Percentiles rank a stretch among this genome's conserved stretches.
Conservation (phyloP, 2,888 invertebrate species). For the Ischnura elegans region DNA sequence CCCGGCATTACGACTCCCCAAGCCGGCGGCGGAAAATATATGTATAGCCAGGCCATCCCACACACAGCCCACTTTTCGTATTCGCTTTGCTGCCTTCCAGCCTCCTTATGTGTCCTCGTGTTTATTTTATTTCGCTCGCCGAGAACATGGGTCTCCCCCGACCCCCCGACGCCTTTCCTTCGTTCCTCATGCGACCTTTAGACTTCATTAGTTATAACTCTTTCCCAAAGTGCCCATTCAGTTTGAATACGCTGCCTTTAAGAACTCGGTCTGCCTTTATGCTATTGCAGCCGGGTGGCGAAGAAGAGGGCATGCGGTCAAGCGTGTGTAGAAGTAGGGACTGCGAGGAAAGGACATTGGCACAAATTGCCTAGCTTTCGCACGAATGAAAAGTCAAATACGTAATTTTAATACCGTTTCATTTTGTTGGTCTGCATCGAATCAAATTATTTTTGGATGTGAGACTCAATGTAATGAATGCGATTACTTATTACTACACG, state of each 20-base stretch:
- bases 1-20: slow-evolving; percentile 43
- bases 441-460: too few species aligned
- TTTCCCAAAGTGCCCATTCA: not conserved
- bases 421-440: too few species aligned
- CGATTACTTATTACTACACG: too few species aligned
- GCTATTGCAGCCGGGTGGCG: not conserved
- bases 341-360: too few species aligned
- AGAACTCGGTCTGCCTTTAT: not conserved
- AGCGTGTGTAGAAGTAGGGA: too few species aligned
- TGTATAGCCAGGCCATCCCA: not conserved
- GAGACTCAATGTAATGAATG: too few species aligned
- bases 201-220: not conserved
- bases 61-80: not conserved
- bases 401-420: too few species aligned
- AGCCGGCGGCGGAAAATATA: slow-evolving; percentile 9
- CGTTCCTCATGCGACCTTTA: not conserved
- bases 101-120: not conserved
- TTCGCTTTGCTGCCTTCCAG: not conserved
- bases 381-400: too few species aligned
- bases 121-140: not conserved
- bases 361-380: too few species aligned
- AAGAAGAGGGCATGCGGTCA: not conserved
- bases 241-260: not conserved
- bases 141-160: not conserved
- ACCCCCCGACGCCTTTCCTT: not conserved